Conservation (phyloP, 2,888 invertebrate species). For the Drosophila borealis region DNA sequence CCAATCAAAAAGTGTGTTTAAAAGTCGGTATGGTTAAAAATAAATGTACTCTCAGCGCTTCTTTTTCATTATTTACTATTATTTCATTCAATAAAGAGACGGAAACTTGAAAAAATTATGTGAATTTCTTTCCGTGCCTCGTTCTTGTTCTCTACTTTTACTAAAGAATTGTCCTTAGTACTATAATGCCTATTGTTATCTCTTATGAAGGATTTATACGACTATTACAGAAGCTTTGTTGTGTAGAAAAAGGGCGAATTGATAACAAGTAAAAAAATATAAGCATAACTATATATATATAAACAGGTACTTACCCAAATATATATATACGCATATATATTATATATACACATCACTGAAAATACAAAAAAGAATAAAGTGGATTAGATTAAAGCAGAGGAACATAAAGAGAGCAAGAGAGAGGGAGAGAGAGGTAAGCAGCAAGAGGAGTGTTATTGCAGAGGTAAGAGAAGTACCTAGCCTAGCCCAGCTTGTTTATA, state of each 20-base stretch:
- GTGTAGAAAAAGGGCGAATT: slow-evolving; percentile 4
- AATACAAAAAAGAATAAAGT: too few relatives aligned
- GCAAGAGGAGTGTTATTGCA: too few relatives aligned
- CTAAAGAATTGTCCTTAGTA: slow-evolving; percentile 14
- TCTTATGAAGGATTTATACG: neutral
- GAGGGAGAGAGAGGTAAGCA: too few relatives aligned
- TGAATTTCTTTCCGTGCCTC: slow-evolving; percentile 46
- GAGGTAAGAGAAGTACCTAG: too few relatives aligned
- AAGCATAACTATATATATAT: neutral
- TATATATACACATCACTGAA: too few relatives aligned
- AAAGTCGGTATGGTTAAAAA: neutral
- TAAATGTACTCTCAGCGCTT: neutral
- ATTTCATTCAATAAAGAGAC: slow-evolving; percentile 36
- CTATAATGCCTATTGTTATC: slow-evolving; percentile 35
- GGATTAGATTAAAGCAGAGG: too few relatives aligned
- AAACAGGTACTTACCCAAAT: neutral
- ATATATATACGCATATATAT: neutral
- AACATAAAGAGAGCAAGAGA: too few relatives aligned
- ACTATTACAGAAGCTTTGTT: slow-evolving; percentile 5
- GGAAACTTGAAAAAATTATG: slow-evolving; percentile 56
- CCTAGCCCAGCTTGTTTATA: too few relatives aligned
- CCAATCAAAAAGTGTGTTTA: slow-evolving; percentile 19
- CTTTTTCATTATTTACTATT: slow-evolving; percentile 17
- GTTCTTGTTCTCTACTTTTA: slow-evolving; percentile 7
- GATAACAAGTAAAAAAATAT: neutral